Base-by-base conservation (phyloP, 2,888 invertebrate species). In the Harpalus rufipes region DNA sequence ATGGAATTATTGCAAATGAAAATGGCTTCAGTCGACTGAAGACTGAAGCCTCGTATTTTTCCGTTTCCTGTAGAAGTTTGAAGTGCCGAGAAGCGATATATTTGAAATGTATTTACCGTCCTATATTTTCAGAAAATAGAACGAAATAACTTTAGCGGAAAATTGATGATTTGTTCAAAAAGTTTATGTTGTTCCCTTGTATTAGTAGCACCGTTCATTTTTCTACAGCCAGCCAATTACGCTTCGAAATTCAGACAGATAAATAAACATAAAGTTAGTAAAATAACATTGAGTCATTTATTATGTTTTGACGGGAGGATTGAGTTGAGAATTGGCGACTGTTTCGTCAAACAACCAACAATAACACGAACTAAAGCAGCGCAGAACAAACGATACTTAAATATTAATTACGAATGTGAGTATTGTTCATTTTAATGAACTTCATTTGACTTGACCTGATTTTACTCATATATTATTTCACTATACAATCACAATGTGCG, bases 121-220 rank as follows among this genome's bases (percentile, higher is more conserved):
- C 72, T 74, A 74, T 74, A 74, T 74, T 74, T 68, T 44, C 72
- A 74, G 72, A 74, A 74, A 74, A 74, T 74, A 74, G 72, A 74
- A 74, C 72, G 72, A 74, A 74, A 74, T 74, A 74, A 74, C 72
- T 74, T 74, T 41, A 74, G 72, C 72, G 44, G 72, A 74, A 74
- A 74, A 74, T 74, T 74, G 72, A 74, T 74, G 72, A 74, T 74
- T 74, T 74, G 72, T 74, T 74, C 72, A 74, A 74, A 74, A 74
- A 74, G 14, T 74, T 74, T 74, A 74, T 44, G 72, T 74, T 74
- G 72, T 74, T 74, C 68, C 44, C 72, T 74, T 74, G 72, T 74
- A 74, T 74, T 74, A 74, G 44, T 74, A 74, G 72, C 44, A 68
- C 44, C 18, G 44, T 74, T 74, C 72, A 74, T 74, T 74, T 74